These are phyloP conservation scores for Myotis davidii DNA, from an alignment of 2,113 vertebrate genomes.

Conservation along the genomic window DNA sequence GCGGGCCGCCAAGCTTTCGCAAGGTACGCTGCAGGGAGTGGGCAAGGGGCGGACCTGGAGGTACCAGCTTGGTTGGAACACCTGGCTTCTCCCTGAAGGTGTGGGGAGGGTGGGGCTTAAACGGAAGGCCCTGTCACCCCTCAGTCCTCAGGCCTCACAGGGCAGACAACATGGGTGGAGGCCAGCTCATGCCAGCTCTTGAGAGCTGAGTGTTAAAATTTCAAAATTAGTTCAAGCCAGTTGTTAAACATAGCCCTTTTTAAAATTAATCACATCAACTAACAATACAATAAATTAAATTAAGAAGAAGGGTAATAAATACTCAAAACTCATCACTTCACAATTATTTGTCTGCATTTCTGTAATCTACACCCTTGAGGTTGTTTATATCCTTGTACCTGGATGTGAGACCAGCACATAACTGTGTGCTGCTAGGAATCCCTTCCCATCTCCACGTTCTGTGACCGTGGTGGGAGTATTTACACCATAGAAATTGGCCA, in stretches of 20 bases:
- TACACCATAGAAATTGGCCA: background rate
- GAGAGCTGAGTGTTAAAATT: background rate
- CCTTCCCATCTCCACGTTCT: accelerated
- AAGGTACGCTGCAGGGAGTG: conserved; percentile 32
- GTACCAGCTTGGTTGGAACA: too few species aligned
- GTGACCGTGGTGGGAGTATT: background rate
- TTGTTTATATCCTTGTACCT: too few species aligned
- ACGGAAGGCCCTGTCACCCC: background rate
- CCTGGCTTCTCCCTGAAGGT: background rate
- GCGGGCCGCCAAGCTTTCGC: conserved; percentile 85
- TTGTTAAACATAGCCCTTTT: background rate
- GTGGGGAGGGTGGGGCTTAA: background rate
- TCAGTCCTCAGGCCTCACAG: background rate
- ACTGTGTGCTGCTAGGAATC: accelerated
- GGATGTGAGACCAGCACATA: accelerated
- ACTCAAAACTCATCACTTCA: background rate
- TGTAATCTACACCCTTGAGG: accelerated
- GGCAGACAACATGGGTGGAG: background rate
- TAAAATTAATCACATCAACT: background rate
- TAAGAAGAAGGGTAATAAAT: background rate
- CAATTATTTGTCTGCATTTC: background rate
- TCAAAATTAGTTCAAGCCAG: background rate
- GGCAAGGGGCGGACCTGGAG: background rate
- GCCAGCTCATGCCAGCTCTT: background rate
- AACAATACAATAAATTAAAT: background rate